A percentile compares a stretch with the other conserved stretches of the same genome.
Conservation (phyloP, 2,113 vertebrate genomes). For the Saccopteryx bilineata region DNA sequence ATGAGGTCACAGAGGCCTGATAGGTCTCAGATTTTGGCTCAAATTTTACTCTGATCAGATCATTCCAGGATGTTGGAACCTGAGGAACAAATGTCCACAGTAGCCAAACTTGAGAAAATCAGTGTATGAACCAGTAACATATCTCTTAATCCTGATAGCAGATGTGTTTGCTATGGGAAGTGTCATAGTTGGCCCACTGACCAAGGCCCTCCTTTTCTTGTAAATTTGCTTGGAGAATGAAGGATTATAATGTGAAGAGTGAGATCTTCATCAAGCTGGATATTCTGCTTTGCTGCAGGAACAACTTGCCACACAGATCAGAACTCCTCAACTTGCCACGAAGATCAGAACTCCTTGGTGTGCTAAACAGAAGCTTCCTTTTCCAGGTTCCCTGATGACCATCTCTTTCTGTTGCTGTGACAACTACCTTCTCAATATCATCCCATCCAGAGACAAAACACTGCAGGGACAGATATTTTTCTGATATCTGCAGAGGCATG, state of each 20-base stretch:
- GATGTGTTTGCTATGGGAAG: neutral
- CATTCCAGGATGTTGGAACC: neutral
- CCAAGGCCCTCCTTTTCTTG: neutral
- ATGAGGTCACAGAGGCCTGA: neutral
- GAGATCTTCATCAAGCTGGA: neutral
- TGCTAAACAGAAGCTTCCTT: neutral
- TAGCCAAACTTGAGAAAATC: slow-evolving; percentile 30
- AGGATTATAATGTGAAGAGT: neutral
- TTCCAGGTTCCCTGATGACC: neutral
- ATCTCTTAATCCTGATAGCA: neutral
- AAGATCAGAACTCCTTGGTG: neutral
- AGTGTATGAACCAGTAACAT: neutral
- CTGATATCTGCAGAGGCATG: neutral
- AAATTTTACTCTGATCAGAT: slow-evolving; percentile 37
- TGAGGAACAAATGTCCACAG: neutral
- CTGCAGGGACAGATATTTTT: neutral
- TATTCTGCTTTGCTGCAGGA: neutral
- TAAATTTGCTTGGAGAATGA: neutral
- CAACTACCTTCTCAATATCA: slow-evolving; percentile 16
- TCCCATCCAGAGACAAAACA: neutral
- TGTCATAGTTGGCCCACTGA: neutral
- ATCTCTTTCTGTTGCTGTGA: slow-evolving; percentile 43
- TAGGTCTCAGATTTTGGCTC: neutral
- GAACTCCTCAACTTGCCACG: neutral
- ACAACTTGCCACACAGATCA: neutral